A percentile compares a stretch with the other conserved stretches of the same genome.
These are phyloP conservation scores for Ara ararauna DNA, from an alignment of 2,797 vertebrate genomes.

Conservation along the genomic window DNA sequence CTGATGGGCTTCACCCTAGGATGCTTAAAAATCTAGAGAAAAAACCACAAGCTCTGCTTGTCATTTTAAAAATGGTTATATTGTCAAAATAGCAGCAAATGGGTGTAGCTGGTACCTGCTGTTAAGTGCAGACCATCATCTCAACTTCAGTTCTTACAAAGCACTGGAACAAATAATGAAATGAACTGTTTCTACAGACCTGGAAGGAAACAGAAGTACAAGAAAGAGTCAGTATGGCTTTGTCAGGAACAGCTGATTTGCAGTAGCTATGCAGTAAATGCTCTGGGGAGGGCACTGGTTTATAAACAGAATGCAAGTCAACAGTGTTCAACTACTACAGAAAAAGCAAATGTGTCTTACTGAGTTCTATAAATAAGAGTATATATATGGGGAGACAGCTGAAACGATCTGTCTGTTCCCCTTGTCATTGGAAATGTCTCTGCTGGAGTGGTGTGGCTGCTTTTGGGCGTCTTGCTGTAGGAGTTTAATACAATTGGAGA, in stretches of 20 bases:
- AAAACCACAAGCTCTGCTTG: not conserved
- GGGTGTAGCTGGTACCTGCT: not conserved
- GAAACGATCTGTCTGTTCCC: not conserved
- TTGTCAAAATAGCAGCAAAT: not conserved
- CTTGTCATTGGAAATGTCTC: not conserved
- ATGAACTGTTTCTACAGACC: not conserved
- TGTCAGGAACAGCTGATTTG: not conserved
- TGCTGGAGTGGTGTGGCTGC: not conserved
- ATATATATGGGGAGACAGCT: not conserved
- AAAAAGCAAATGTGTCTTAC: not conserved
- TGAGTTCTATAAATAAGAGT: not conserved
- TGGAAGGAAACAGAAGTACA: not conserved
- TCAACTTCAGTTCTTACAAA: not conserved
- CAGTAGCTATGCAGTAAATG: not conserved
- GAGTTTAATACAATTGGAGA: not conserved
- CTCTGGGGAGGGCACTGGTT: not conserved
- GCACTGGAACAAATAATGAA: not conserved
- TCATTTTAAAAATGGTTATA: not conserved
- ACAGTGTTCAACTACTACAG: not conserved
- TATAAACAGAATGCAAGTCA: not conserved
- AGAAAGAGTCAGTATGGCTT: not conserved
- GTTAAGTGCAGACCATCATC: not conserved
- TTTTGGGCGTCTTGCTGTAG: not conserved
- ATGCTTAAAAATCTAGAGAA: not conserved
- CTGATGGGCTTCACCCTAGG: conserved; percentile 40